These are phyloP conservation scores for Yponomeuta evonymella DNA, from an alignment of 2,888 invertebrate genomes.

Conservation along the genomic window DNA sequence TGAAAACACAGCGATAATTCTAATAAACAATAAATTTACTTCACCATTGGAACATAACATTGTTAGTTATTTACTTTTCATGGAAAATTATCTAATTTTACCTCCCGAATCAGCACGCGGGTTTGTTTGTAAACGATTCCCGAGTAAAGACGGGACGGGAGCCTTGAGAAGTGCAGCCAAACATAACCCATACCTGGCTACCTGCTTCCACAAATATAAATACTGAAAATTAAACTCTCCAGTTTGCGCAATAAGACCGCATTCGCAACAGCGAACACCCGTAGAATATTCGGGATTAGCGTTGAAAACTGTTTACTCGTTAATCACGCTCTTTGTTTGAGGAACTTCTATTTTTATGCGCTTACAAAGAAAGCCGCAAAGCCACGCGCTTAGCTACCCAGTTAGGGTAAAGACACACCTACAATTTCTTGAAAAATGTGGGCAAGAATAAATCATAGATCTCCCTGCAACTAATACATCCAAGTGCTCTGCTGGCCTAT, in stretches of 20 bases:
- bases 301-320: conserved; percentile 60
- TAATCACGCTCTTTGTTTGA: conserved; percentile 72
- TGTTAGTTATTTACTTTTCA: conserved; percentile 45
- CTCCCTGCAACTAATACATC: too few species aligned
- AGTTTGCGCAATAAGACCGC: not conserved
- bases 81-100: conserved; percentile 61
- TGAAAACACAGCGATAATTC: not conserved
- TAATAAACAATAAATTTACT: conserved; percentile 14
- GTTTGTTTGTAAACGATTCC: conserved; percentile 62
- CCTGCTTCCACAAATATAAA: conserved; percentile 34
- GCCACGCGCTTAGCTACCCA: not conserved
- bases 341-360: conserved; percentile 69
- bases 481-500: too few species aligned
- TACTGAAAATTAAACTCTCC: not conserved
- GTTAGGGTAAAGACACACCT: not conserved
- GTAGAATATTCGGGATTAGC: conserved; percentile 6
- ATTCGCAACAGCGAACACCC: not conserved
- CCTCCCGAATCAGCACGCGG: conserved; percentile 52
- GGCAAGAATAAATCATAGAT: too few species aligned
- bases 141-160: conserved; percentile 39
- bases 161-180: conserved; percentile 62
- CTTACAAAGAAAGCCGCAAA: conserved; percentile 22
- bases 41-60: conserved; percentile 32
- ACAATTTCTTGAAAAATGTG: too few species aligned
- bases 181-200: conserved; percentile 46